phyloP scores from a whole-genome alignment of 2,888 invertebrate species.

The Standfussiana lucernea region DNA sequence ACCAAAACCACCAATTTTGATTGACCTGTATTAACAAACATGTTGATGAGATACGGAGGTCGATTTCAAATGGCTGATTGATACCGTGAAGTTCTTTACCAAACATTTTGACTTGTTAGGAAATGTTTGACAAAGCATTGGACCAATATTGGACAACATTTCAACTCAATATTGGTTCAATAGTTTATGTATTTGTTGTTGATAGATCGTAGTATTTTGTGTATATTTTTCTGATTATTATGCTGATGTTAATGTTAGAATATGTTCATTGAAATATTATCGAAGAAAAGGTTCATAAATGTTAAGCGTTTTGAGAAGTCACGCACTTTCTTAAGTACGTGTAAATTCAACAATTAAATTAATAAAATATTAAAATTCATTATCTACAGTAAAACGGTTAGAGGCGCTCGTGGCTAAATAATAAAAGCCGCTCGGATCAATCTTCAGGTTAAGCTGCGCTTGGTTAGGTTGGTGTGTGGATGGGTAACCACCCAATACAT shows the following conservation, averaged over 20 bases:
- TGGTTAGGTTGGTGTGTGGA: too few species aligned
- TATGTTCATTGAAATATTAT: constrained; percentile 1
- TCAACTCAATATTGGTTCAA: constrained; percentile 45
- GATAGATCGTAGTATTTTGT: constrained; percentile 31
- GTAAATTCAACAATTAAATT: not conserved
- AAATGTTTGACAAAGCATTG: constrained; percentile 69
- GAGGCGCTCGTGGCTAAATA: too few species aligned
- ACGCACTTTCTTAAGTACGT: not conserved
- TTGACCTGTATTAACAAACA: constrained; percentile 51
- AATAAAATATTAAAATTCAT: too few species aligned
- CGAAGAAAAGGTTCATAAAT: not conserved
- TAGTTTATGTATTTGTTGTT: constrained; percentile 38
- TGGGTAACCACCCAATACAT: too few species aligned
- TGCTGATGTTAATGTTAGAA: constrained; percentile 4
- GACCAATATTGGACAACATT: constrained; percentile 61
- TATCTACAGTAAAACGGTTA: too few species aligned
- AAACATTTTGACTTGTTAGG: constrained; percentile 75
- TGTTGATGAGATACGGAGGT: constrained; percentile 48
- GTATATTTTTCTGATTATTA: constrained; percentile 30
- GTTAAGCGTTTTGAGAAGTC: not conserved
- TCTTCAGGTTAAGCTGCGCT: too few species aligned
- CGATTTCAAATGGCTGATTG: constrained; percentile 69
- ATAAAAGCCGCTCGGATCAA: too few species aligned
- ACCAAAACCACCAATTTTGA: constrained; percentile 68
- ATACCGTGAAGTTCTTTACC: constrained; percentile 60